phyloP scores from a whole-genome alignment of 23 tunicate species.

The Phallusia fumigata region DNA sequence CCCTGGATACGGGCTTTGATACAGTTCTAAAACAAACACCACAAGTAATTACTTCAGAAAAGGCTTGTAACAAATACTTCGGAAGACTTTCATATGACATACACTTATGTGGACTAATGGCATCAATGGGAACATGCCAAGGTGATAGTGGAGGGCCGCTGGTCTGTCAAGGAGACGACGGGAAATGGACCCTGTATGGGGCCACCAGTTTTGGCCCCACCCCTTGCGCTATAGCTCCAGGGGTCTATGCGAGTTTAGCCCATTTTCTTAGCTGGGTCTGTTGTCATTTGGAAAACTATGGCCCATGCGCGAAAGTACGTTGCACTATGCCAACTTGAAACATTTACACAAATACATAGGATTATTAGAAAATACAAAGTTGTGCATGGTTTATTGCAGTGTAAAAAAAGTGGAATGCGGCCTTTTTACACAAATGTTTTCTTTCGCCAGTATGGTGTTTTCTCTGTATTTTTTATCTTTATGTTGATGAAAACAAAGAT shows the following conservation, averaged over 20 bases:
- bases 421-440: no score
- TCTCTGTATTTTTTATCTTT: no score
- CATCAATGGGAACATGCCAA: conserved; percentile 46
- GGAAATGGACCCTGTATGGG: conserved; percentile 71
- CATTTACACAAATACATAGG: not conserved
- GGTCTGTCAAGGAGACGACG: conserved; percentile 68
- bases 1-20: conserved; percentile 39
- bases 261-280: conserved; percentile 58
- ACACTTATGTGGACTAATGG: conserved; percentile 42
- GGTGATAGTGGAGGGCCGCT: conserved; percentile 89
- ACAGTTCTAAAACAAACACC: conserved; percentile 42
- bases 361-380: no score
- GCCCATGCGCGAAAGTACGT: conserved; percentile 36
- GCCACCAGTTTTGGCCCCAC: conserved; percentile 74
- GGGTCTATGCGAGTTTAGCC: conserved; percentile 54
- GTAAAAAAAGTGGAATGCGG: no score
- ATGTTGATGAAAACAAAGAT: no score
- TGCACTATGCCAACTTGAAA: conserved; percentile 14
- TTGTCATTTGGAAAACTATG: conserved; percentile 34
- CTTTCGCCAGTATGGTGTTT: no score
- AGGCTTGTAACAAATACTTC: conserved; percentile 31
- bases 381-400: no score
- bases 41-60: conserved; percentile 30
- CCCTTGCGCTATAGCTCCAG: conserved; percentile 56
- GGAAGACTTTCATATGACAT: conserved; percentile 21